Base-by-base conservation (phyloP, 2,888 invertebrate species). In the Ferrisia virgata region DNA sequence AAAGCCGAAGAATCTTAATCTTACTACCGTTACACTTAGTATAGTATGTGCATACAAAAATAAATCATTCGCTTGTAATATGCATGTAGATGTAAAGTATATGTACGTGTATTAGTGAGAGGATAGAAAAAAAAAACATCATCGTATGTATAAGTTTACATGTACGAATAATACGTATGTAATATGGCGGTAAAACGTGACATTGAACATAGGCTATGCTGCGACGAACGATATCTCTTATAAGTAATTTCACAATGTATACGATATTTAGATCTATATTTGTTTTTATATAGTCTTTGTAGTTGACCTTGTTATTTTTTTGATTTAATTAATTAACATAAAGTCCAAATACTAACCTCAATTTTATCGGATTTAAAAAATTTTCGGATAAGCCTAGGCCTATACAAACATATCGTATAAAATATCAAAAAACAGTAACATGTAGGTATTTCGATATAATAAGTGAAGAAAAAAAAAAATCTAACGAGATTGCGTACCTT, bases 11-110 rank as follows among this genome's bases (percentile, higher is more conserved):
- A 64, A 64, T 64, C 58, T 64, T 64, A 64, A 64, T 64, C 58
- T 64, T 64, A 64, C 58, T 72, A 72, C 72, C 72, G 72, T 72
- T 72, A 72, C 72, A 33, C 25, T 33, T 72, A 33, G 72, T 72
- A 31, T 0, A 47, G 18, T n/a, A n/a, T n/a, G n/a, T n/a, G n/a
- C n/a, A n/a, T n/a, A n/a, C n/a, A 6, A 33, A 72, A 72, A 72
- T 72, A 72, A 72, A 72, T 72, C 72, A 72, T 72, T 72, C 33
- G 58, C 58, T 64, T 18, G 47, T 47, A 47, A 18, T 47, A 47
- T 47, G 9, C 18, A 47, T 8, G 36, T 36, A 8, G 4, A 36
- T 36, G 36, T 36, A 36, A 36, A 6, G 36, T 36, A 36, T 47
- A 47, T 47, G 18, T 18, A 47, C 18, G 28, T 25, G 25, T 25